Evolutionary conservation across 2,113 vertebrate species (phyloP), one percentile per base, ranked within the genome.

Genomic region (Bujurquina vittata): DNA sequence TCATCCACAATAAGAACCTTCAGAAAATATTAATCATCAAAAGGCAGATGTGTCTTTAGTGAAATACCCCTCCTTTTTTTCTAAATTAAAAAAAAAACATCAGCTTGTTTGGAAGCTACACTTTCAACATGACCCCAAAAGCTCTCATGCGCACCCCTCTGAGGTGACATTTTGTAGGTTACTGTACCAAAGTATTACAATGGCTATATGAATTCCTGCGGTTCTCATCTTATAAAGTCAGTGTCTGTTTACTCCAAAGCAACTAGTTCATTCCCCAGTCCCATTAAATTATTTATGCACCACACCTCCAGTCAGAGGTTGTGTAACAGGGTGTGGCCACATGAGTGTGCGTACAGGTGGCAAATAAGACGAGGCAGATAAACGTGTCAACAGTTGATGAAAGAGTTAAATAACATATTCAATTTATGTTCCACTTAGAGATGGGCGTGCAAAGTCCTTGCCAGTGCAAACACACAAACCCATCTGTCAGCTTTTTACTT

Each of bases 311-410:
- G 81, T 77, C 60, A 89, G 89, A 87, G 89, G 80, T 87, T 89
- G 84, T 90, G 91, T 80, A 81, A 82, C 83, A 79, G 87, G 90
- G 89, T 89, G 92, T 88, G 89, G 87, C 72, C 80, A 76, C 49
- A 61, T 4, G 43, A 81, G 77, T 15, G 74, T 75, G 88, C 60
- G 69, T 60, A 85, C 17, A 77, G 80, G 67, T 78, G 62, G 81
- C 33, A 84, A 81, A 81, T 65, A 63, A 87, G 56, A 77, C 73
- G 81, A 90, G 80, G 78, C 83, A 62, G 81, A 52, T 33, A 49
- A 79, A 69, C 1, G 20, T 86, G 76, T 55, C 75, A 84, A 59
- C 14, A 18, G 33, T 8, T 75, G 81, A 79, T 49, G 31, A 77
- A 82, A 14, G 52, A 84, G 23, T 43, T 73, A 54, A 65, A 20